These are phyloP conservation scores for Argyresthia goedartella DNA, from an alignment of 2,888 invertebrate genomes.

Conservation along the genomic window DNA sequence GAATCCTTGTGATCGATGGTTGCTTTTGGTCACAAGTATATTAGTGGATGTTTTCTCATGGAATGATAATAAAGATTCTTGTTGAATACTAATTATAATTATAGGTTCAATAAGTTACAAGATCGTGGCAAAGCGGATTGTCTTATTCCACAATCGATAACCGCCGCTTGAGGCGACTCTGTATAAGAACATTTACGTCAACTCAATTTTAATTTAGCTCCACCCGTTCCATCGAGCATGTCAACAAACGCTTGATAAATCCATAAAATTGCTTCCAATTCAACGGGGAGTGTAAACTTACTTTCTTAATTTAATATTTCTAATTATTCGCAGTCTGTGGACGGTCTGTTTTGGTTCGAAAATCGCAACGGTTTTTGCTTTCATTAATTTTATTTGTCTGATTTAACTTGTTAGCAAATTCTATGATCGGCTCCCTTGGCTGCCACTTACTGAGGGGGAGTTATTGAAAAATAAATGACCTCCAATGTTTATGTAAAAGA, in stretches of 20 bases:
- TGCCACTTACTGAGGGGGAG: neutral
- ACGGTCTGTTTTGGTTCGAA: slow-evolving; percentile 36
- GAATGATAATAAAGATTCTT: no score
- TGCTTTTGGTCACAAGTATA: neutral
- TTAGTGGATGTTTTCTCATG: no score
- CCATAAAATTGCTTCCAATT: slow-evolving; percentile 14
- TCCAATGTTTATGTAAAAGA: neutral
- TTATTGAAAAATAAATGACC: neutral
- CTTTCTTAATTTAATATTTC: slow-evolving; percentile 9
- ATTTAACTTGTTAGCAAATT: slow-evolving; percentile 48
- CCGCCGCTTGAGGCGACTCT: no score
- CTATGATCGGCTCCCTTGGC: slow-evolving; percentile 25
- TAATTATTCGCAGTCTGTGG: slow-evolving; percentile 23
- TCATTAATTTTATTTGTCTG: slow-evolving; percentile 51
- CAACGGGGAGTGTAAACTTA: slow-evolving; percentile 11
- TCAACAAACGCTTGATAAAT: slow-evolving; percentile 11
- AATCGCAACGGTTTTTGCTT: slow-evolving; percentile 41
- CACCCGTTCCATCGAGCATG: slow-evolving; percentile 4
- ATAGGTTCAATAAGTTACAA: no score
- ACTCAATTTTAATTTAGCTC: neutral
- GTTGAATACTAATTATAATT: no score
- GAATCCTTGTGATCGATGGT: neutral
- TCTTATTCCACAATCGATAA: no score
- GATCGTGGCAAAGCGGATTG: no score
- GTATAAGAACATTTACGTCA: no score